These are phyloP conservation scores for Deroptyus accipitrinus DNA, from an alignment of 2,113 vertebrate species.

Conservation along the genomic window DNA sequence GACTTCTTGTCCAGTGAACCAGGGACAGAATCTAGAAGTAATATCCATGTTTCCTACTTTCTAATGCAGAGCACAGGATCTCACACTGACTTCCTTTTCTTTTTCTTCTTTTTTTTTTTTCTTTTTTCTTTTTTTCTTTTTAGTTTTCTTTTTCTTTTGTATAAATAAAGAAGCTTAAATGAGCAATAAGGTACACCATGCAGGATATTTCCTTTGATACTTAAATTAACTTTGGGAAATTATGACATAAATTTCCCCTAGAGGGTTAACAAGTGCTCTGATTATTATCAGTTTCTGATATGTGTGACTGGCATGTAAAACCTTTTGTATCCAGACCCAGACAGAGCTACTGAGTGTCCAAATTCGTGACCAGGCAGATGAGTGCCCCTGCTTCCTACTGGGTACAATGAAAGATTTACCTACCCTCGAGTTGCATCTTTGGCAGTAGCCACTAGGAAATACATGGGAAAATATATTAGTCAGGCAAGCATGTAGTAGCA, in stretches of 20 bases:
- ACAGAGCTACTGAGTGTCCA: neutral
- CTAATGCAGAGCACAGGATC: conserved; percentile 14
- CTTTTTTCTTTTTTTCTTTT: too few species aligned
- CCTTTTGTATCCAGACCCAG: neutral
- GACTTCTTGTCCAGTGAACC: neutral
- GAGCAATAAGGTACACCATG: neutral
- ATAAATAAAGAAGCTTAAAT: neutral
- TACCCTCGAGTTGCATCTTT: neutral
- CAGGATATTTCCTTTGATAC: neutral
- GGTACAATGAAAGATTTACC: neutral
- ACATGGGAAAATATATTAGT: neutral
- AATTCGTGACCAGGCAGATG: neutral
- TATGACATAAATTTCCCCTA: neutral
- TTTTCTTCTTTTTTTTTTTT: neutral
- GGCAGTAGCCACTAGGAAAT: neutral
- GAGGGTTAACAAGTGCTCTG: neutral
- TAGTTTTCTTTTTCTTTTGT: neutral
- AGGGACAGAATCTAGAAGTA: neutral
- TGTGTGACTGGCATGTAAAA: neutral
- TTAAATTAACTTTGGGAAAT: neutral
- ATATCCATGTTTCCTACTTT: conserved; percentile 3
- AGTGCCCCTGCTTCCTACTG: neutral
- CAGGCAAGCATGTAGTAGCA: neutral
- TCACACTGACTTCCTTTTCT: neutral
- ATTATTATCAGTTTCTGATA: neutral